Evolutionary conservation across 2,113 vertebrate genomes (phyloP), one percentile per base, ranked within the genome.

Genomic region (Phainopepla nitens): DNA sequence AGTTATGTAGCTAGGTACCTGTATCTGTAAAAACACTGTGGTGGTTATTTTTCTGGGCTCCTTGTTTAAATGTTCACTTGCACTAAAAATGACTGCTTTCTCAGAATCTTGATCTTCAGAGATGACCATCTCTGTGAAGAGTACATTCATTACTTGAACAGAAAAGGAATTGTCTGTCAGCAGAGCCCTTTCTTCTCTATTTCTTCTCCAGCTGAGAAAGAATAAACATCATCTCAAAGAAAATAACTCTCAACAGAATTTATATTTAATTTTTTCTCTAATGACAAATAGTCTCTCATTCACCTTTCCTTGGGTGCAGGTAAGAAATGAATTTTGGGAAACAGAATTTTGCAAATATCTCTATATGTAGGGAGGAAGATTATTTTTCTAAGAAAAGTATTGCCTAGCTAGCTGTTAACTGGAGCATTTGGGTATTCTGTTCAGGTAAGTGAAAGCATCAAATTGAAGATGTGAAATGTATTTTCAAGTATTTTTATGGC

Each of bases 221-320:
- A 72, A 45, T 54, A 92, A 57, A 50, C 31, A 47, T 80, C 29
- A 82, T 49, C 22, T 78, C 42, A 69, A 81, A n/a, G 24, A 78
- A 93, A 65, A 47, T 86, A 90, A 42, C 44, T 92, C 64, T 78
- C n/a, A 76, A 41, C 45, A 84, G 66, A 61, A 71, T 62, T 93
- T 88, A 44, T 28, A 35, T 15, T 91, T 86, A 60, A 85, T 94
- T 87, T 77, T 24, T 94, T 93, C 84, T 24, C 41, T 51, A 60
- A 80, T 73, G 89, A 47, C 61, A 86, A 19, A 35, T n/a, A 86
- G 36, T 41, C 87, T 95, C 50, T 87, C 75, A 57, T 91, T 87
- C 25, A 51, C 21, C 21, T 86, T 89, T 95, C 23, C 57, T 58
- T 91, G 7, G 6, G 57, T 89, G 72, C 58, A 44, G 29, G 7